Evolutionary conservation across 2,888 invertebrate genomes (phyloP).

Genomic region (Meganola albula): DNA sequence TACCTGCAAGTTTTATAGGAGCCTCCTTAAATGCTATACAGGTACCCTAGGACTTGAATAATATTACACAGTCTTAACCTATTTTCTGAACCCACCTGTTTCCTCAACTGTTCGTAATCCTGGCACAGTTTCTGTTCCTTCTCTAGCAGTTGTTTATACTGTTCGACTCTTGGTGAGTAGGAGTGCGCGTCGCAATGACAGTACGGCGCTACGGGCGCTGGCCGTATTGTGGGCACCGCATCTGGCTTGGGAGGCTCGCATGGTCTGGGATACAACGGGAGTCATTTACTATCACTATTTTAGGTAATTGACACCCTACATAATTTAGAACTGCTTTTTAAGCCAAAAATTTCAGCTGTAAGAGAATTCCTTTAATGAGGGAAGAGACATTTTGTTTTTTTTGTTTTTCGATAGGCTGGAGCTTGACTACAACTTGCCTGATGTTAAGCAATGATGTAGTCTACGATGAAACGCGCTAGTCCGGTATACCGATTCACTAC

Average conservation of each 20-base stretch:
- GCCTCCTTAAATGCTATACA: too few species aligned
- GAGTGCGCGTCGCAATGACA: constrained; percentile 81
- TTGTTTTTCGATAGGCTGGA: too few species aligned
- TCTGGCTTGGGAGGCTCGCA: constrained; percentile 77
- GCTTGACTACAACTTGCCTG: too few species aligned
- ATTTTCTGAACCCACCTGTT: too few species aligned
- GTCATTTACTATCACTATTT: constrained; percentile 60
- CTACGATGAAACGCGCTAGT: too few species aligned
- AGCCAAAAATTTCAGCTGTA: constrained; percentile 66
- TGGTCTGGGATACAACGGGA: constrained; percentile 65
- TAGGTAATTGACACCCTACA: constrained; percentile 72
- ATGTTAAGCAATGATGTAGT: too few species aligned
- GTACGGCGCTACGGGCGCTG: constrained; percentile 77
- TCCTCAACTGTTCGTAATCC: constrained; percentile 71
- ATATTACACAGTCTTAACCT: too few species aligned
- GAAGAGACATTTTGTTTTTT: constrained; percentile 73
- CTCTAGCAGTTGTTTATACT: constrained; percentile 78
- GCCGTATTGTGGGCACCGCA: constrained; percentile 58
- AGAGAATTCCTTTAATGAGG: constrained; percentile 67
- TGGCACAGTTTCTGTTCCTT: constrained; percentile 78
- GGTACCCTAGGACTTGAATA: too few species aligned
- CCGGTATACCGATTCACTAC: too few species aligned
- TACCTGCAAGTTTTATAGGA: too few species aligned
- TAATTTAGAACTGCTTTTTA: constrained; percentile 72
- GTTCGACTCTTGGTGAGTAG: constrained; percentile 77